Evolutionary conservation across 2,797 vertebrate species (phyloP).

Genomic region (Neosilurus hyrtlii): DNA sequence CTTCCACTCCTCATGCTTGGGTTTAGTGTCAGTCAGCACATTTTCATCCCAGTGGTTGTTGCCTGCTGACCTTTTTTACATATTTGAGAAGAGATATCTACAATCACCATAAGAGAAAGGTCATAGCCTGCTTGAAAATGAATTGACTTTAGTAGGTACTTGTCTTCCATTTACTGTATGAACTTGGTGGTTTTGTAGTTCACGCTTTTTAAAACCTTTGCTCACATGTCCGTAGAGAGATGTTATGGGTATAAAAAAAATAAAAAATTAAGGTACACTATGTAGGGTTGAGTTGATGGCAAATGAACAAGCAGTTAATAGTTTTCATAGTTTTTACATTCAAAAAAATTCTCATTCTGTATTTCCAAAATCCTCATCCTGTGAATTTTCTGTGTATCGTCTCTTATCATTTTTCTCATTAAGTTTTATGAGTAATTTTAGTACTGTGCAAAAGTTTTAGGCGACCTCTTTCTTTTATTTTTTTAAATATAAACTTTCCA

Average conservation of each 20-base stretch:
- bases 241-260: background rate
- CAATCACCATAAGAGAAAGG: background rate
- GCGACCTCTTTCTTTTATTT: too few relatives aligned
- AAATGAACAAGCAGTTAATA: background rate
- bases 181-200: background rate
- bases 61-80: background rate
- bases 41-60: conserved; percentile 7
- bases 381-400: background rate
- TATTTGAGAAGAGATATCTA: background rate
- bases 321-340: background rate
- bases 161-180: background rate
- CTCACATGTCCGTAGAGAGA: background rate
- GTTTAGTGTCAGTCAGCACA: background rate
- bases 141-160: background rate
- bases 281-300: too few relatives aligned
- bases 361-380: background rate
- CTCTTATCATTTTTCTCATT: background rate
- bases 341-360: background rate
- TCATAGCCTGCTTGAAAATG: background rate
- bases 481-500: too few relatives aligned
- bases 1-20: background rate
- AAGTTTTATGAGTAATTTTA: too few relatives aligned
- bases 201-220: background rate
- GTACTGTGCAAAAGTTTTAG: too few relatives aligned
- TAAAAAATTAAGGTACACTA: too few relatives aligned